Conservation (phyloP, 2,797 vertebrate genomes). For the Pristis pectinata region DNA sequence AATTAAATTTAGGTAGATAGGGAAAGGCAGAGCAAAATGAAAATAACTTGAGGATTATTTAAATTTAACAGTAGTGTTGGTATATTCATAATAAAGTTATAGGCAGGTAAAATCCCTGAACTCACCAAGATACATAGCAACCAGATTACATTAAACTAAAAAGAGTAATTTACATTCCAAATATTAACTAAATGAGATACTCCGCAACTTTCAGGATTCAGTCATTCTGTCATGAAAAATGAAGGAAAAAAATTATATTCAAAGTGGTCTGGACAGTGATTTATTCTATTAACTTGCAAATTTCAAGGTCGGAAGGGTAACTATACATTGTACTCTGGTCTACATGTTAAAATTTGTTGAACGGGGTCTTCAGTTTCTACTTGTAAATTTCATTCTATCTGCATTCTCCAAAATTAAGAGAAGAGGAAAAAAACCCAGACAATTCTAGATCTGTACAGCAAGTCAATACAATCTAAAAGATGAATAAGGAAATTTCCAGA, state of each 20-base stretch:
- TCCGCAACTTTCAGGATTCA: background rate
- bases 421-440: background rate
- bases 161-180: background rate
- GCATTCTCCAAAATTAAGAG: background rate
- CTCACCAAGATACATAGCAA: background rate
- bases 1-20: background rate
- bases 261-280: constrained; percentile 58
- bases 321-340: background rate
- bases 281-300: constrained; percentile 54
- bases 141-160: background rate
- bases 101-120: background rate
- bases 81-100: background rate
- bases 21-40: background rate
- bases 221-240: constrained; percentile 43
- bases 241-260: constrained; percentile 62
- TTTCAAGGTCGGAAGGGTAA: constrained; percentile 53
- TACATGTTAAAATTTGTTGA: background rate
- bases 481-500: background rate
- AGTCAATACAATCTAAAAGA: background rate
- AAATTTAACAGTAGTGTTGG: background rate
- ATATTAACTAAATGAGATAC: background rate
- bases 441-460: background rate
- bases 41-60: background rate
- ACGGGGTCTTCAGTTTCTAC: background rate
- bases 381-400: background rate